Evolutionary conservation across 2,888 invertebrate species (phyloP).

Genomic region (Chaetogeoica ovagalla): DNA sequence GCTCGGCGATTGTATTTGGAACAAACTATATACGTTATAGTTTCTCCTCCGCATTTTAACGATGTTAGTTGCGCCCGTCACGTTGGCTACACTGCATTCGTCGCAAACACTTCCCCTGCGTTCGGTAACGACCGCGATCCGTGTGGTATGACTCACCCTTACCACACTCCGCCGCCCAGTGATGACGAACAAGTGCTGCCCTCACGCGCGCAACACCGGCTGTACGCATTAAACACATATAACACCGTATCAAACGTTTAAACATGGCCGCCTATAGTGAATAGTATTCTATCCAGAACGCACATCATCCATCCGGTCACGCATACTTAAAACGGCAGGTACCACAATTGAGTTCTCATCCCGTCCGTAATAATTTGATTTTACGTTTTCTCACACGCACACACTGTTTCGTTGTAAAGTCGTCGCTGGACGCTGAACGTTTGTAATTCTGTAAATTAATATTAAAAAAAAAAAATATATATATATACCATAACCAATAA

Average conservation of each 20-base stretch:
- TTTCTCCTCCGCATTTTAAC: too few species aligned
- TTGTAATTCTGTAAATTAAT: neutral
- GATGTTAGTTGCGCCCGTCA: neutral
- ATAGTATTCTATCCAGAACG: slow-evolving; percentile 29
- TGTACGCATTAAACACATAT: neutral
- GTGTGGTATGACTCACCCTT: slow-evolving; percentile 12
- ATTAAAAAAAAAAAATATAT: neutral
- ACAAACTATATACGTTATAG: too few species aligned
- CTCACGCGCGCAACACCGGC: slow-evolving; percentile 33
- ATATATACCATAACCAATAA: neutral
- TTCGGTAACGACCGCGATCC: neutral
- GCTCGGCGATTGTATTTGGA: too few species aligned
- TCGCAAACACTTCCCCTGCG: neutral
- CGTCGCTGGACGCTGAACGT: neutral
- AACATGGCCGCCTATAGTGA: slow-evolving; percentile 50
- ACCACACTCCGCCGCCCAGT: neutral
- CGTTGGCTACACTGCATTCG: neutral
- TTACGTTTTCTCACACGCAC: neutral
- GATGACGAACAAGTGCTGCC: slow-evolving; percentile 47
- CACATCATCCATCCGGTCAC: slow-evolving; percentile 39
- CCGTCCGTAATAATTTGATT: neutral
- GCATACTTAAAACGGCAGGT: slow-evolving; percentile 42
- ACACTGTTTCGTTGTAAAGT: neutral
- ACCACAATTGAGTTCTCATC: slow-evolving; percentile 19
- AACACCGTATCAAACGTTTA: neutral